Evolutionary conservation across 2,888 invertebrate genomes (phyloP), one percentile per base, ranked within the genome.

Genomic region (Poecilobothrus nobilitatus): DNA sequence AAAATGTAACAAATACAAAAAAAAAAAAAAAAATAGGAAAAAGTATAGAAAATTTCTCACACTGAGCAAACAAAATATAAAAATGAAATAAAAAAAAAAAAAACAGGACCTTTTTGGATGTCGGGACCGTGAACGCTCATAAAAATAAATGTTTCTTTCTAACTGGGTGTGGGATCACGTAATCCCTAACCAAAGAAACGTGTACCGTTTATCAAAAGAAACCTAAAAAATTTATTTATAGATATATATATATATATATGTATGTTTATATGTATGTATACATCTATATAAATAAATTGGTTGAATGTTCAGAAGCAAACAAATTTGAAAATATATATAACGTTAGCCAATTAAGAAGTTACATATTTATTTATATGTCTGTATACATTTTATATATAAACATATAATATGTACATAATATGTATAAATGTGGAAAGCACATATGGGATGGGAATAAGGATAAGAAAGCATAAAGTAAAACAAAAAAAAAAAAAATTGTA

Each of bases 131-230:
- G 53, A 53, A 53, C 12, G 18, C 53, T 53, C 53, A 53, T 53
- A 53, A 53, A 53, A 53, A 53, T 53, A 53, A 53, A 53, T 53
- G 53, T 53, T 53, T 15, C 15, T 27, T 27, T 27, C 5, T 27
- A 2, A 27, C 27, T 53, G 53, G 53, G 53, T 53, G 53, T 53
- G 53, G n/a, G 53, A 18, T 18, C 53, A 53, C 53, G 53, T 53
- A 53, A 53, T 53, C 53, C 53, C 53, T 53, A 53, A 53, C 53
- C 53, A 53, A 53, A 53, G 53, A 53, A 53, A 53, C 53, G 53
- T 53, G 53, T 53, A 53, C 15, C 53, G 53, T 53, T 53, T 53
- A 53, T 53, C 53, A 53, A 53, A 18, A n/a, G 15, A 53, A 53
- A 18, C 6, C n/a, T 18, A 12, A 53, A 9, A 18, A 53, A 18